Percentiles rank a stretch among this genome's conserved stretches.
Evolutionary conservation across 2,113 vertebrate species (phyloP).

Genomic region (Phylloscopus trochiloides): DNA sequence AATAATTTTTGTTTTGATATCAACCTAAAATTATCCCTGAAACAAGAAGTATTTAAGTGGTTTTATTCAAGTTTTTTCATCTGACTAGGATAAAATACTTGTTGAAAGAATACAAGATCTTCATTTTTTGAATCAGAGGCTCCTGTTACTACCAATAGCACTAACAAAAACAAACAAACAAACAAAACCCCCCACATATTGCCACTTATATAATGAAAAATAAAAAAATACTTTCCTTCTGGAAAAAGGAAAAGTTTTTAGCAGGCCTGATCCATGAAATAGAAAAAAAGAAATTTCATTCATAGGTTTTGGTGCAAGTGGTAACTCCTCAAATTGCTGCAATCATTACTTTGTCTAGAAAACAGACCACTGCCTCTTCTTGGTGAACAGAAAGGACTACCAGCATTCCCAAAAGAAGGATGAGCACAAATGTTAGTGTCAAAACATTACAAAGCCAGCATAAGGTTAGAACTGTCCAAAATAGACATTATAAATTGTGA

Average conservation of each 20-base stretch:
- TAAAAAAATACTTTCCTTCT: background rate
- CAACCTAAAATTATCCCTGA: background rate
- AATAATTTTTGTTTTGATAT: background rate
- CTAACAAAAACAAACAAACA: too few species aligned
- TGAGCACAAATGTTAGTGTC: background rate
- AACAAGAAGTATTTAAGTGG: background rate
- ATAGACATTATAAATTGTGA: fast-evolving
- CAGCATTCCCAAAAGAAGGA: background rate
- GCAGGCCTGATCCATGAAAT: background rate
- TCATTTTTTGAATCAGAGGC: fast-evolving
- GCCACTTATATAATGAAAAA: background rate
- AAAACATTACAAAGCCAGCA: background rate
- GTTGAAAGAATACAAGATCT: background rate
- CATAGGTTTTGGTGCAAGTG: background rate
- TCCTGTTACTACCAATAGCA: background rate
- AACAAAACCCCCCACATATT: too few species aligned
- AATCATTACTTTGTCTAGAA: background rate
- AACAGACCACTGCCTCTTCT: background rate
- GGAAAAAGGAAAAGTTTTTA: background rate
- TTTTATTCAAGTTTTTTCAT: background rate
- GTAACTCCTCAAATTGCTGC: background rate
- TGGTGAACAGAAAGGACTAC: background rate
- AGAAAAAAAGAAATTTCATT: background rate
- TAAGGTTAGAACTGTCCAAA: background rate
- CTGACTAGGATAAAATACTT: background rate